phyloP scores from a whole-genome alignment of 2,113 vertebrate species.

The Datnioides undecimradiatus region DNA sequence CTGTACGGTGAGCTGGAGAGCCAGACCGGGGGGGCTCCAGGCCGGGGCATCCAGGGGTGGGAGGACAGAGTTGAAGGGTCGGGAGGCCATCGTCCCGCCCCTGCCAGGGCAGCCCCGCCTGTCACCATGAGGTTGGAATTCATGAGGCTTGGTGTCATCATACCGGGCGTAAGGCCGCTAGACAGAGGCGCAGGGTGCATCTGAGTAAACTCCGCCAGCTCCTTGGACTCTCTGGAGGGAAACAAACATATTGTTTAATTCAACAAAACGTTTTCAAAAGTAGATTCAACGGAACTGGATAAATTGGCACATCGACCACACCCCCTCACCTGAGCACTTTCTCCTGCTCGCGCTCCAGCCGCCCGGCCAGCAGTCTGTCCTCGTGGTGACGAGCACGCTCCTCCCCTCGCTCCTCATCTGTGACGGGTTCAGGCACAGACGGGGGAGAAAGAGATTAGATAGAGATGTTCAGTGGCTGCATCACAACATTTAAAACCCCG shows the following conservation, averaged over 20 bases:
- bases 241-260: background rate
- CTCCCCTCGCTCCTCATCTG: conserved; percentile 89
- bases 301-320: background rate
- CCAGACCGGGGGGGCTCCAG: conserved; percentile 94
- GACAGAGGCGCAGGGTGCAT: conserved; percentile 89
- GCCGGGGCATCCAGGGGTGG: conserved; percentile 93
- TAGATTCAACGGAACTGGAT: background rate
- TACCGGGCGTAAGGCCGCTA: conserved; percentile 81
- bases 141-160: conserved; percentile 83
- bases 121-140: conserved; percentile 99
- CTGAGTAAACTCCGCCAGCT: conserved; percentile 91
- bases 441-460: conserved; percentile 5
- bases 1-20: conserved; percentile 89
- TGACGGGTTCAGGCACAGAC: conserved; percentile 76
- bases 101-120: conserved; percentile 86
- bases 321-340: conserved; percentile 92
- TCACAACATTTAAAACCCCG: background rate
- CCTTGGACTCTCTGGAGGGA: conserved; percentile 91
- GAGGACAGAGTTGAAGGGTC: conserved; percentile 93
- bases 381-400: conserved; percentile 89
- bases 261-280: background rate
- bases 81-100: conserved; percentile 91
- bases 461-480: background rate
- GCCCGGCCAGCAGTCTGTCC: conserved; percentile 88
- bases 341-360: conserved; percentile 93